Base-by-base conservation (phyloP, 1,140 invertebrate genomes). In the Panagrolaimus sp. region DNA sequence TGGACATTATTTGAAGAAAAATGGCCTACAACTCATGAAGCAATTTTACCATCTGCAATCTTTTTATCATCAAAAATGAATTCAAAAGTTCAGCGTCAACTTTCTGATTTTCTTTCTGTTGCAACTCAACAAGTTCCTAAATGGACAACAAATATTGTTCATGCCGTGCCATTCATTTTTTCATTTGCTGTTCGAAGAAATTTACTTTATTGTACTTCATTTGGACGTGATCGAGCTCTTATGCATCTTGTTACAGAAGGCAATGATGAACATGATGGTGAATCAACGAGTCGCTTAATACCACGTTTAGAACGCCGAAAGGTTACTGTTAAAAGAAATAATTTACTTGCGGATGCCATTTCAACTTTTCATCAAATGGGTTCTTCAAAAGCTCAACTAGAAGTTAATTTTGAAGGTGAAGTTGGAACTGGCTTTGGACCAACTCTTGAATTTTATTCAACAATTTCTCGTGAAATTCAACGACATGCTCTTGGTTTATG, bases 351-450 rank as follows among this genome's bases (percentile, higher is more conserved):
- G 42, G 68, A 79, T 61, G 80, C 81, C 3, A 73, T 83, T 38
- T 65, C 74, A 63, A 47, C 70, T 66, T 27, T 74, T 43, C 63
- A 76, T 13, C 74, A 79, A 63, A 38, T 79, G 69, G 63, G 57
- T 27, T 72, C 51, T 42, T 68, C 72, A 25, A 67, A 61, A 67
- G 69, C 78, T 8, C 68, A 77, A 65, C 68, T 80, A 13, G 80
- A 80, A 62, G 74, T 80, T 16, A 68, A 67, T 9, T 80, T 80
- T 47, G 75, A 82, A 16, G 80, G 80, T 16, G 78, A 89, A 88
- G 92, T 95, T 62, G 95, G 96, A 75, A 97, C 93, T 48, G 96
- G 96, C 16, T 87, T 98, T 42, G 96, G 96, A n/a, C 96, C 96
- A 43, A 99, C 96, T 0, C 86, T 98, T 53, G 96, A 99, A 85